Base-by-base conservation (phyloP, 2,113 vertebrate genomes). In the Spermophilus dauricus region DNA sequence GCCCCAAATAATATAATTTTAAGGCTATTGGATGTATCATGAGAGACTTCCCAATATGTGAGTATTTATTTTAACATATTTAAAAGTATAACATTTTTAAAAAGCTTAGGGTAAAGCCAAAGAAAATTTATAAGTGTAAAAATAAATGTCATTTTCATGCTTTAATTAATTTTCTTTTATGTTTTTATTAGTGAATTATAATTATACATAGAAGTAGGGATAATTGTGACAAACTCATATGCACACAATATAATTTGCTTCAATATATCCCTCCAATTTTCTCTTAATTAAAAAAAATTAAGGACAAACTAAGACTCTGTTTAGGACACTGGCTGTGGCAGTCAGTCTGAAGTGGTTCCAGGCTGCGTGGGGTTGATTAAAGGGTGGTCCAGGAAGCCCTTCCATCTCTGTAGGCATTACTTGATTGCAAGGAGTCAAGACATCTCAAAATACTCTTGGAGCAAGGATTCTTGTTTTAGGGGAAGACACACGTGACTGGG, bases 31-130 rank as follows among this genome's bases (percentile, higher is more conserved):
- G 9, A 13, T 5, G 11, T 10, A 84, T 34, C 16, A 45, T 83
- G 7, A 32, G 18, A 87, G 77, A 85, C 24, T 39, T 93, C 94
- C 86, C 18, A 4, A 48, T 65, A 48, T 69, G 34, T 53, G 1
- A 78, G 17, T 65, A 53, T 63, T 88, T 78, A 80, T 77, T 91
- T 92, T 89, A 91, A 48, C 22, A 69, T 70, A 53, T 42, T 83
- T 76, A 39, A 91, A 86, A 86, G 13, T 75, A 28, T 78, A 48
- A 73, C 24, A 34, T 45, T 69, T 93, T 91, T 53, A 88, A 72
- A 86, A 65, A 83, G 4, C 80, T 84, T 89, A 80, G 56, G 18
- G 75, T 63, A 81, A 42, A 83, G 34, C 9, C 75, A 80, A 90
- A 87, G n/a, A 86, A 42, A 84, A 92, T 92, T 58, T 67, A 51